These are phyloP conservation scores for Corythoichthys intestinalis DNA, from an alignment of 2,113 vertebrate genomes.

Conservation along the genomic window DNA sequence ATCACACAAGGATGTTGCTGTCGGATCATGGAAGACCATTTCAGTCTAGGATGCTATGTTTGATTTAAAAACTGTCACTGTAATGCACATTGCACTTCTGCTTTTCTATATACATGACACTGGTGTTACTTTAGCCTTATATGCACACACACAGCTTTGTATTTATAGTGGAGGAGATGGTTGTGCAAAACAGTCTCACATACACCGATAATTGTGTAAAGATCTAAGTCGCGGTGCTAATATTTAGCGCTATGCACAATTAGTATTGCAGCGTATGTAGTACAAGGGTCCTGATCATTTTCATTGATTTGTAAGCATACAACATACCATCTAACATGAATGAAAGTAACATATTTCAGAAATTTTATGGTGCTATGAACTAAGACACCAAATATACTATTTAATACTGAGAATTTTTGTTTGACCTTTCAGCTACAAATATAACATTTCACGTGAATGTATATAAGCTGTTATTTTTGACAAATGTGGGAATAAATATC, in stretches of 20 bases:
- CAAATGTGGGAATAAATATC: slow-evolving; percentile 53
- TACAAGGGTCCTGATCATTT: background rate
- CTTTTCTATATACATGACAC: slow-evolving; percentile 20
- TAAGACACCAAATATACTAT: background rate
- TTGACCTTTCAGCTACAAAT: slow-evolving; percentile 3
- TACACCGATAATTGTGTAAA: background rate
- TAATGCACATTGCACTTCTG: slow-evolving; percentile 33
- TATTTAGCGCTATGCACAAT: background rate
- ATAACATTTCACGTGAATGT: slow-evolving; percentile 38
- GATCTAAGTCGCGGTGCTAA: background rate
- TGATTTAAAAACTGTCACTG: slow-evolving; percentile 9
- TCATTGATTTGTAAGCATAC: background rate
- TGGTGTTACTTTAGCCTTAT: slow-evolving; percentile 23
- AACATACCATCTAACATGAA: background rate
- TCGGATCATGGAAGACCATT: background rate
- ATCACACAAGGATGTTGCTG: background rate
- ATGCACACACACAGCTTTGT: background rate
- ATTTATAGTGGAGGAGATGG: background rate
- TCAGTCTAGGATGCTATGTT: slow-evolving; percentile 2
- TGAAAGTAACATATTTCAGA: background rate
- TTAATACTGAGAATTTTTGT: background rate
- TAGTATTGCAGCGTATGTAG: background rate
- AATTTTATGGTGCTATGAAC: background rate
- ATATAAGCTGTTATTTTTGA: slow-evolving; percentile 22
- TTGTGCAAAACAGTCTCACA: background rate